A percentile compares a stretch with the other conserved stretches of the same genome.
Evolutionary conservation across 1,140 invertebrate genomes (phyloP).

Genomic region (Aphis craccivora): DNA sequence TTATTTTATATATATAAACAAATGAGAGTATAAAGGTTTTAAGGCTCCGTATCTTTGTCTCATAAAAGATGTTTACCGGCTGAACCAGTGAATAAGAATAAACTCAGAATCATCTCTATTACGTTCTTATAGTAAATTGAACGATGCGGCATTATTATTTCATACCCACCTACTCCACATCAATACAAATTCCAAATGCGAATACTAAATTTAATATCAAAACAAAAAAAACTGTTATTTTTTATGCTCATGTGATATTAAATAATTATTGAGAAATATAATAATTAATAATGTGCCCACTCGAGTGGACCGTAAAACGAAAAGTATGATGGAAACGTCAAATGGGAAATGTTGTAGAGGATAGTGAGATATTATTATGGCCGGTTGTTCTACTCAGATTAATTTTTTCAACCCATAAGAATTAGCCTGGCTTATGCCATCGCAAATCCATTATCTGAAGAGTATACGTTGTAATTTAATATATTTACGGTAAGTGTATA

Average conservation of each 20-base stretch:
- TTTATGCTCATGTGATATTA: background rate
- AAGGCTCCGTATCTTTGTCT: background rate
- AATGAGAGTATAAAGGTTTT: constrained; percentile 2
- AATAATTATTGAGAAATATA: background rate
- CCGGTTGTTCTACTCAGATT: background rate
- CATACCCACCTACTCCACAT: background rate
- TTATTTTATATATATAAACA: constrained; percentile 10
- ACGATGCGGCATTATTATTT: background rate
- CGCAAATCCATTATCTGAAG: background rate
- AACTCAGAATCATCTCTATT: background rate
- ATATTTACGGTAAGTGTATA: background rate
- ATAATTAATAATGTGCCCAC: background rate
- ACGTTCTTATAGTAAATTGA: background rate
- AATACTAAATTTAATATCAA: background rate
- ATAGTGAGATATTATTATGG: background rate
- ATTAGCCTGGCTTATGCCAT: background rate
- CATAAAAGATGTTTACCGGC: background rate
- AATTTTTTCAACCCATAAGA: background rate
- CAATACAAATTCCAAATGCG: background rate
- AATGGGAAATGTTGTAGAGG: background rate
- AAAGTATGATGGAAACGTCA: background rate
- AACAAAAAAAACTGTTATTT: background rate
- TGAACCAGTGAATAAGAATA: constrained; percentile 2
- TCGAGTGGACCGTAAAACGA: background rate
- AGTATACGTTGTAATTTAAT: background rate